Evolutionary conservation across 2,113 vertebrate genomes (phyloP).

Genomic region (Cariama cristata): DNA sequence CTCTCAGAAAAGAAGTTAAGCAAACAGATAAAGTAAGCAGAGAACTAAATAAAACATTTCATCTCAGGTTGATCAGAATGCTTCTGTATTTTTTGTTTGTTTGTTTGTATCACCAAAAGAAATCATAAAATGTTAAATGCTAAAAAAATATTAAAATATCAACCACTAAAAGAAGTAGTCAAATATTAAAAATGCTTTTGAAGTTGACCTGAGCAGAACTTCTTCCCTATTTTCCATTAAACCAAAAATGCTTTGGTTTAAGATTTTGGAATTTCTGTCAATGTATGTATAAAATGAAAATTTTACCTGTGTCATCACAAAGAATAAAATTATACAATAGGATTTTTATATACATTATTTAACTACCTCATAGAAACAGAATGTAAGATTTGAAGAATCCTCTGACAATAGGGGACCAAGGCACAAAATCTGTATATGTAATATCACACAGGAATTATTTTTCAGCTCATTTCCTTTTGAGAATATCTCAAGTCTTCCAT

Average conservation of each 20-base stretch:
- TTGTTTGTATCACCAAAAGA: background rate
- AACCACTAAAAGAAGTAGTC: background rate
- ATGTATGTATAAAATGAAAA: background rate
- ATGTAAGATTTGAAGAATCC: background rate
- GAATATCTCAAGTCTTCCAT: background rate
- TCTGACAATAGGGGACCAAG: background rate
- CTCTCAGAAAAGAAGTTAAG: background rate
- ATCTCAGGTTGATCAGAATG: background rate
- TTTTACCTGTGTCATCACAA: background rate
- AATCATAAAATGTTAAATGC: background rate
- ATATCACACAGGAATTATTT: background rate
- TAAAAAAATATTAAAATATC: background rate
- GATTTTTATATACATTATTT: background rate
- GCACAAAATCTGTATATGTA: background rate
- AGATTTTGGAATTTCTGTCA: background rate
- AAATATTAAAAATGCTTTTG: background rate
- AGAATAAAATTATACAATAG: background rate
- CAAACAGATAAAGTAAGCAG: background rate
- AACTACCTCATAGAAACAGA: background rate
- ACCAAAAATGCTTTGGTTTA: background rate
- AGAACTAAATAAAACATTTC: background rate
- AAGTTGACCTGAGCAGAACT: background rate
- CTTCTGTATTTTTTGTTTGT: background rate
- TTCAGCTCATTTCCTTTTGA: background rate
- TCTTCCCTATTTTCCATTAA: background rate